Conservation (phyloP, 2,113 vertebrate genomes). For the Typhlomys cinereus region DNA sequence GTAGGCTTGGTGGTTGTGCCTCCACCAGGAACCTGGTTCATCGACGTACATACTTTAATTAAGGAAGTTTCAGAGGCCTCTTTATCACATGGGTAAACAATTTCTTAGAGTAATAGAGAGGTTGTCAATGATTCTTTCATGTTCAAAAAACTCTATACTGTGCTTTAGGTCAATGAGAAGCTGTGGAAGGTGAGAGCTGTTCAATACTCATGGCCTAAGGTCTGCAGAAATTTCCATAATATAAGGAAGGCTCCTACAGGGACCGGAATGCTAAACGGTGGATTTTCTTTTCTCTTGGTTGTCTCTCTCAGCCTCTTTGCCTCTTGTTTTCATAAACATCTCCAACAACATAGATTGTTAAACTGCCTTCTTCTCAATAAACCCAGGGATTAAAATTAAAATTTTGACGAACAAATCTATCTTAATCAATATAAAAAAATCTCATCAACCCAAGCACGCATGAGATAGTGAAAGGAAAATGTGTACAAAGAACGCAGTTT, state of each 20-base stretch:
- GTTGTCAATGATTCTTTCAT: slow-evolving; percentile 86
- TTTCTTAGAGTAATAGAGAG: slow-evolving; percentile 80
- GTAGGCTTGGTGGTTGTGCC: slow-evolving; percentile 29
- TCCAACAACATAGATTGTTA: slow-evolving; percentile 44
- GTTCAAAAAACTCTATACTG: slow-evolving; percentile 83
- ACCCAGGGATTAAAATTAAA: slow-evolving; percentile 47
- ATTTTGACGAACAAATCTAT: slow-evolving; percentile 61
- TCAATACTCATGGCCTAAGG: slow-evolving; percentile 88
- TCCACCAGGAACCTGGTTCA: slow-evolving; percentile 64
- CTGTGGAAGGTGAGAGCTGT: slow-evolving; percentile 85
- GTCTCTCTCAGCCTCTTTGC: slow-evolving; percentile 56
- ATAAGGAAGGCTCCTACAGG: slow-evolving; percentile 82
- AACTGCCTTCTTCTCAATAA: slow-evolving; percentile 49
- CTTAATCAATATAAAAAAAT: slow-evolving; percentile 34
- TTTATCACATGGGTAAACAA: slow-evolving; percentile 82
- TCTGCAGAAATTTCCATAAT: slow-evolving; percentile 88
- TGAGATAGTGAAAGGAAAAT: neutral
- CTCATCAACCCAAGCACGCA: slow-evolving; percentile 24
- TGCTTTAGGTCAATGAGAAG: slow-evolving; percentile 85
- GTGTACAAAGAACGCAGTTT: slow-evolving; percentile 46
- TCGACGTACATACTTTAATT: slow-evolving; percentile 75
- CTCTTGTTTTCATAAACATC: slow-evolving; percentile 66
- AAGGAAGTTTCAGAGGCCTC: slow-evolving; percentile 73
- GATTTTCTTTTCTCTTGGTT: slow-evolving; percentile 76
- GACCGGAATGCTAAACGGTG: slow-evolving; percentile 78